A percentile compares a stretch with the other conserved stretches of the same genome.
Evolutionary conservation across 2,888 invertebrate species (phyloP).

Genomic region (Ferrisia virgata): DNA sequence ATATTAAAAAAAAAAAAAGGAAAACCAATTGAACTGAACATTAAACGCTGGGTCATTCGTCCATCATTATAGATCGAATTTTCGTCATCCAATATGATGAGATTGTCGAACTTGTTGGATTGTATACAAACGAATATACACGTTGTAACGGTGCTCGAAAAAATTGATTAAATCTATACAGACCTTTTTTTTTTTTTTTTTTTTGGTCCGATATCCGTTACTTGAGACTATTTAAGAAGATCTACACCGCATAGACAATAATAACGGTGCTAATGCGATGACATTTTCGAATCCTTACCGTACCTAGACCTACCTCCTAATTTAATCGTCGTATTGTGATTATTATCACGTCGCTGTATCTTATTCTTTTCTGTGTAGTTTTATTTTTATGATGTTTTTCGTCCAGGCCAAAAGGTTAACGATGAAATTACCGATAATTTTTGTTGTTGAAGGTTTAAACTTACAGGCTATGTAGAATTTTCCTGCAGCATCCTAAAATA

Average conservation of each 20-base stretch:
- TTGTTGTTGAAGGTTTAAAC: background rate
- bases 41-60: constrained; percentile 15
- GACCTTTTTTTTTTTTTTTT: no score
- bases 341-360: background rate
- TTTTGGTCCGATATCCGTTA: background rate
- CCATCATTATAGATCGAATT: background rate
- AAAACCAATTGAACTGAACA: background rate
- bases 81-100: background rate
- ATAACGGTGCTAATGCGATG: background rate
- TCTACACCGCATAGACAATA: background rate
- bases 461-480: background rate
- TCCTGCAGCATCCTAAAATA: background rate
- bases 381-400: no score
- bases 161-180: constrained; percentile 11
- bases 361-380: background rate
- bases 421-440: constrained; percentile 20
- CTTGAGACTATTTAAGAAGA: background rate
- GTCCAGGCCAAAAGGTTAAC: constrained; percentile 6
- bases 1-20: background rate
- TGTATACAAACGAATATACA: background rate
- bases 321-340: background rate
- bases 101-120: background rate
- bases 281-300: background rate
- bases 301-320: background rate
- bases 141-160: background rate